Conservation (phyloP, 2,888 invertebrate genomes). For the Drosophila hamatofila region DNA sequence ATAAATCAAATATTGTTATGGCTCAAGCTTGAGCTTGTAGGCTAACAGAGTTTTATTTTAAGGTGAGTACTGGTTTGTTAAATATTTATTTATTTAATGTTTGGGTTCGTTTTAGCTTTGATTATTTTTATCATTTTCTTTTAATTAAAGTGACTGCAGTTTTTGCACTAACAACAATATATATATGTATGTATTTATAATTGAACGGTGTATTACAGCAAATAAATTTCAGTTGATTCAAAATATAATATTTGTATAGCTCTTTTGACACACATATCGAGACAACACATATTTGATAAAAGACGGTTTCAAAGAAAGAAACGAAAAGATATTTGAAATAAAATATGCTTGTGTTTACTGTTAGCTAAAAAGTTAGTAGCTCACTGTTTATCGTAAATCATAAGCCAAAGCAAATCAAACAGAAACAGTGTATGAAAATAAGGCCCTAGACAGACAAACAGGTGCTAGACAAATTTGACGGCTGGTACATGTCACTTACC, state of each 20-base stretch:
- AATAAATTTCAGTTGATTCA: constrained; percentile 33
- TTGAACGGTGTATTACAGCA: constrained; percentile 58
- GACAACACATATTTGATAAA: constrained; percentile 67
- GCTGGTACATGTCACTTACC: constrained; percentile 92
- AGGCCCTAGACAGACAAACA: constrained; percentile 50
- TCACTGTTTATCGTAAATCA: constrained; percentile 33
- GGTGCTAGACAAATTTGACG: constrained; percentile 71
- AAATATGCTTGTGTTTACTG: constrained; percentile 48
- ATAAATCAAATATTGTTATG: constrained; percentile 63
- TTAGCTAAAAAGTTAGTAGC: constrained; percentile 57
- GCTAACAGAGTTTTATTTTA: neutral
- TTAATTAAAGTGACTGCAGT: constrained; percentile 44
- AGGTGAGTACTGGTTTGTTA: neutral
- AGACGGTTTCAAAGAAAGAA: constrained; percentile 52
- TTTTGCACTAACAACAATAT: constrained; percentile 42
- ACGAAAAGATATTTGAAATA: constrained; percentile 24
- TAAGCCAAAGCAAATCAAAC: constrained; percentile 26
- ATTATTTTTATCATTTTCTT: constrained; percentile 30
- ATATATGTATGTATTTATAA: constrained; percentile 26
- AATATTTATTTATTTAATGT: constrained; percentile 14
- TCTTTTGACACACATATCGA: constrained; percentile 69
- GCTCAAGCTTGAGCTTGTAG: constrained; percentile 9
- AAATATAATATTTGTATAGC: constrained; percentile 49
- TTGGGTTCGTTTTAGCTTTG: constrained; percentile 17
- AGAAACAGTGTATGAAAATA: neutral